Conservation (phyloP, 2,797 vertebrate genomes). For the Platalea minor region DNA sequence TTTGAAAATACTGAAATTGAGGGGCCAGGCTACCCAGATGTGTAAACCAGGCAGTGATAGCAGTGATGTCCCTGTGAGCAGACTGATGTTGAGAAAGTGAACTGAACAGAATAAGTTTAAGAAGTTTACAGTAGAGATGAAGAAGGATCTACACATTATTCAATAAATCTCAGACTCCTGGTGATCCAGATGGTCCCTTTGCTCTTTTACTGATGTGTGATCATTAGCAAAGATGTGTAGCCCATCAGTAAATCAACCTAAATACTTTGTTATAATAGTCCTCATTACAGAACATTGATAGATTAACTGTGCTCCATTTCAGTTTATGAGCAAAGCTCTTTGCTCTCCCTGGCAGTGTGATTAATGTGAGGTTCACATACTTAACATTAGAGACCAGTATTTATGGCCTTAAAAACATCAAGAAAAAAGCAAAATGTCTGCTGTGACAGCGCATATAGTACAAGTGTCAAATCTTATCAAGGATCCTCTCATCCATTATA, state of each 20-base stretch:
- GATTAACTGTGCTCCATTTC: slow-evolving; percentile 52
- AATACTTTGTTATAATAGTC: slow-evolving; percentile 61
- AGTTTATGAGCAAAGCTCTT: slow-evolving; percentile 51
- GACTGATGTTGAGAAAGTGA: neutral
- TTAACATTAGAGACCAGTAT: slow-evolving; percentile 60
- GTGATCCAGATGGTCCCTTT: slow-evolving; percentile 29
- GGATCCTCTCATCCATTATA: slow-evolving; percentile 57
- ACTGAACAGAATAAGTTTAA: neutral
- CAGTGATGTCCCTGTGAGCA: neutral
- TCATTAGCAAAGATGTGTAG: slow-evolving; percentile 51
- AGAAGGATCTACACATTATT: neutral
- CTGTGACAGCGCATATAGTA: slow-evolving; percentile 48
- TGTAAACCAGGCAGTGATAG: neutral
- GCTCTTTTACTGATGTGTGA: slow-evolving; percentile 30
- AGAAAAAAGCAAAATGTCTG: slow-evolving; percentile 55
- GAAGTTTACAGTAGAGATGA: neutral
- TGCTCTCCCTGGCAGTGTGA: slow-evolving; percentile 46
- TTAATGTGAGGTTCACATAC: slow-evolving; percentile 61
- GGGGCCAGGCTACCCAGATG: neutral
- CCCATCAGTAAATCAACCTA: slow-evolving; percentile 51
- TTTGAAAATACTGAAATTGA: neutral
- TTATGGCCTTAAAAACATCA: slow-evolving; percentile 64
- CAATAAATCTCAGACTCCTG: neutral
- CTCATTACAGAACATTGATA: slow-evolving; percentile 63
- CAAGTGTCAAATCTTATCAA: slow-evolving; percentile 66